Conservation (phyloP, 2,888 invertebrate species). For the Philereme vetulata region DNA sequence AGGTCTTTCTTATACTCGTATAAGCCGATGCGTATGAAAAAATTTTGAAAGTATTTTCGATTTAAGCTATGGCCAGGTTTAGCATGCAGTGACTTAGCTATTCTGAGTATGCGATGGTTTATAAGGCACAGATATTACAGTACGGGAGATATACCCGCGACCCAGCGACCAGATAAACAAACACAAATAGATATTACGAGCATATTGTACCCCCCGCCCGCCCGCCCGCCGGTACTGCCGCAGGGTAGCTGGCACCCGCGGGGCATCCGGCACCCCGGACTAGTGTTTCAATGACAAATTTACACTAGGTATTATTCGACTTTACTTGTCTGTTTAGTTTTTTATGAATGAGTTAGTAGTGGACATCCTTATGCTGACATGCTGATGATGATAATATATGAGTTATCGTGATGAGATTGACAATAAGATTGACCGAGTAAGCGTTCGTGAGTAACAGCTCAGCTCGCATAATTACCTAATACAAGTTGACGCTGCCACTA, state of each 20-base stretch:
- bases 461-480: too few relatives aligned
- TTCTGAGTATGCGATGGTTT: not conserved
- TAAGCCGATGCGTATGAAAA: too few relatives aligned
- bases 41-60: too few relatives aligned
- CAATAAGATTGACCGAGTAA: too few relatives aligned
- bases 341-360: too few relatives aligned
- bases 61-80: not conserved
- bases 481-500: too few relatives aligned
- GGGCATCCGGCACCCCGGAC: not conserved
- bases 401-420: too few relatives aligned
- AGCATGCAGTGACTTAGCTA: slow-evolving; percentile 3
- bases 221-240: not conserved
- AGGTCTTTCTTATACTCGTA: too few relatives aligned
- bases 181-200: slow-evolving; percentile 24
- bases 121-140: slow-evolving; percentile 16
- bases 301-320: slow-evolving; percentile 8
- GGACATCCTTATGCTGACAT: too few relatives aligned
- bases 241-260: not conserved
- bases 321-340: too few relatives aligned
- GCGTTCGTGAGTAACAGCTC: too few relatives aligned
- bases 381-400: too few relatives aligned
- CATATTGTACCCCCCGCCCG: slow-evolving; percentile 8
- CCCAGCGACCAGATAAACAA: slow-evolving; percentile 23
- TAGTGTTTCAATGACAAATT: not conserved
- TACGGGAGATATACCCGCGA: slow-evolving; percentile 17